Percentiles rank a stretch among this genome's conserved stretches.
phyloP scores from a whole-genome alignment of 2,113 vertebrate genomes.

The Tringa solitaria region DNA sequence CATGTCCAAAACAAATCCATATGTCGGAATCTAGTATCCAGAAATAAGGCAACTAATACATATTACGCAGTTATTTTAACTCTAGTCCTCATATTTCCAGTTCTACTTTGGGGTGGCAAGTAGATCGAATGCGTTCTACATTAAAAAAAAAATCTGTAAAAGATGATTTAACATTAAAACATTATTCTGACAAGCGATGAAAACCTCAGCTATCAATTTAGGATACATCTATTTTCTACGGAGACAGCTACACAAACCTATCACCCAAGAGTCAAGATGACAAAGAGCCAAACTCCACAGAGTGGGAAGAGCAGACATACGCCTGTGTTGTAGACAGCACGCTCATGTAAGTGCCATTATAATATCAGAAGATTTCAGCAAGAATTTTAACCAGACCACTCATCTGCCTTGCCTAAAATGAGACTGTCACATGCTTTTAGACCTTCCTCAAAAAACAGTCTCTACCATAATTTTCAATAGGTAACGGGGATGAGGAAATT shows the following conservation, averaged over 20 bases:
- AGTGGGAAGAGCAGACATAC: background rate
- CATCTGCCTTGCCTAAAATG: background rate
- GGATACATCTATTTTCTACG: background rate
- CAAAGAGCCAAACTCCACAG: background rate
- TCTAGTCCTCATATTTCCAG: background rate
- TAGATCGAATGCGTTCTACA: background rate
- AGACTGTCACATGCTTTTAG: background rate
- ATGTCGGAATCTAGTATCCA: background rate
- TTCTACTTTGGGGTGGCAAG: background rate
- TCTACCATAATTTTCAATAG: background rate
- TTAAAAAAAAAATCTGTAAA: background rate
- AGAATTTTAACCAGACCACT: background rate
- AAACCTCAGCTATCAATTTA: background rate
- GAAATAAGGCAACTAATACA: background rate
- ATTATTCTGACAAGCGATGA: background rate
- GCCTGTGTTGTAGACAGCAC: accelerated
- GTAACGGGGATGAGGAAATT: background rate
- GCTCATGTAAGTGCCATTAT: background rate
- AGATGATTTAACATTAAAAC: background rate
- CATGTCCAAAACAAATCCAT: background rate
- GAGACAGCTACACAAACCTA: background rate
- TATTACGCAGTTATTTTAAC: background rate
- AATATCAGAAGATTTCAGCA: background rate
- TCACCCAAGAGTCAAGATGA: background rate
- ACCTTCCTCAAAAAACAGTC: background rate